Evolutionary conservation across 2,888 invertebrate genomes (phyloP).

Genomic region (Heliconius hortense): DNA sequence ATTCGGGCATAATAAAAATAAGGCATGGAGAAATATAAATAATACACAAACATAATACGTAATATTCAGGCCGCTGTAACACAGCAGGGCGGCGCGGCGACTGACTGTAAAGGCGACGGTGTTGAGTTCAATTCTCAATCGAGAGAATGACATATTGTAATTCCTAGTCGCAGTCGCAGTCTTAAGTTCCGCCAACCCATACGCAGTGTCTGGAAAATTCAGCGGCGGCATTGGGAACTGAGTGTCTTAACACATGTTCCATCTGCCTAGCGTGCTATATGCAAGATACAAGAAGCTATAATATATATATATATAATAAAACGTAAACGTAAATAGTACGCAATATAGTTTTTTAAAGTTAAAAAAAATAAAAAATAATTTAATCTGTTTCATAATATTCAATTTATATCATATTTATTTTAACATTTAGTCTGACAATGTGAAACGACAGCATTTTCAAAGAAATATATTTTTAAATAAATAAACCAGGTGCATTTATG

Average conservation of each 20-base stretch:
- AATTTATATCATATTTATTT: background rate
- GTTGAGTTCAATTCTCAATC: background rate
- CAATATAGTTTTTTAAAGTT: background rate
- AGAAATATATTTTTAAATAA: background rate
- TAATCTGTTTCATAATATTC: background rate
- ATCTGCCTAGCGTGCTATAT: too few relatives aligned
- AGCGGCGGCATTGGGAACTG: background rate
- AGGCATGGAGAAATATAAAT: too few relatives aligned
- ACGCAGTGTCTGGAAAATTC: too few relatives aligned
- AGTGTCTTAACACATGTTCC: background rate
- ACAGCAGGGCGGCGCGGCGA: too few relatives aligned
- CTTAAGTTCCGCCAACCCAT: background rate
- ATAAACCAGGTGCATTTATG: slow-evolving; percentile 12
- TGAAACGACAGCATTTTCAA: background rate
- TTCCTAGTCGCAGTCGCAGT: background rate
- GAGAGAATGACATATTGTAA: background rate
- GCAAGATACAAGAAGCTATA: too few relatives aligned
- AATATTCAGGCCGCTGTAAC: too few relatives aligned
- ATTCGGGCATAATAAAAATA: too few relatives aligned
- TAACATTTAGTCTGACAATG: background rate
- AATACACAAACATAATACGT: too few relatives aligned
- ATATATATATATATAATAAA: too few relatives aligned
- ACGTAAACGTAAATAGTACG: too few relatives aligned
- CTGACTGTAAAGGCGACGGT: background rate
- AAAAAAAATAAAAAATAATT: background rate